Conservation (phyloP, 2,888 invertebrate species). For the Caenorhabditis macrosperma region DNA sequence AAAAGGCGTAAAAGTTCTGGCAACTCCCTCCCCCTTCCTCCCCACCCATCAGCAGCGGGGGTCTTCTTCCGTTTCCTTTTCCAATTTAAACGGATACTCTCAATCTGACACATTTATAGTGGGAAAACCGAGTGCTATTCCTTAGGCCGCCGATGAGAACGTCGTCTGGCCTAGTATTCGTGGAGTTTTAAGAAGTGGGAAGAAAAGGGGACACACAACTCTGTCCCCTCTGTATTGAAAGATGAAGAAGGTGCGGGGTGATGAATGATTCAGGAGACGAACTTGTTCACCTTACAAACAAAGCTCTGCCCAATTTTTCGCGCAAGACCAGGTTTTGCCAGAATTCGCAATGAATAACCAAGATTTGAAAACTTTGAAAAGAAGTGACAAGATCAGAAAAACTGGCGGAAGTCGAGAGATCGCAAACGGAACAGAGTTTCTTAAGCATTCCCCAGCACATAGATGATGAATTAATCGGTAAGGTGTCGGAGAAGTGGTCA, state of each 20-base stretch:
- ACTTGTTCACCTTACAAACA: conserved; percentile 52
- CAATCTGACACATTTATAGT: conserved; percentile 58
- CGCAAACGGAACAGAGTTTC: no score
- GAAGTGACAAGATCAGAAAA: not conserved
- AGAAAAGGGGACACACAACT: no score
- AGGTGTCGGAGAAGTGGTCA: not conserved
- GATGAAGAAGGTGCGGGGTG: conserved; percentile 9
- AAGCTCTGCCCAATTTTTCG: conserved; percentile 45
- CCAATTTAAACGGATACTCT: conserved; percentile 56
- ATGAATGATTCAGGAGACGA: conserved; percentile 48
- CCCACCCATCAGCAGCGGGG: conserved; percentile 2
- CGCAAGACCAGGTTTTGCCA: conserved; percentile 39
- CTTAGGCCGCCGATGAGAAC: conserved; percentile 30
- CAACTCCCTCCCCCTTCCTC: conserved; percentile 6
- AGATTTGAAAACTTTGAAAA: not conserved
- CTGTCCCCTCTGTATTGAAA: no score
- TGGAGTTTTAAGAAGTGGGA: not conserved
- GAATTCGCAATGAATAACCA: conserved; percentile 37
- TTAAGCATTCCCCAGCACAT: no score
- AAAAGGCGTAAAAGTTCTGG: conserved; percentile 58
- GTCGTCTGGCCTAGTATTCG: no score
- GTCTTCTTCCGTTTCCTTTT: conserved; percentile 41
- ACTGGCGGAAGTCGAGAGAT: not conserved
- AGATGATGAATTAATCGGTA: no score
- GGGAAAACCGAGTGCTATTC: conserved; percentile 1